These are phyloP conservation scores for Agrotis ipsilon DNA, from an alignment of 2,888 invertebrate genomes.

Conservation along the genomic window DNA sequence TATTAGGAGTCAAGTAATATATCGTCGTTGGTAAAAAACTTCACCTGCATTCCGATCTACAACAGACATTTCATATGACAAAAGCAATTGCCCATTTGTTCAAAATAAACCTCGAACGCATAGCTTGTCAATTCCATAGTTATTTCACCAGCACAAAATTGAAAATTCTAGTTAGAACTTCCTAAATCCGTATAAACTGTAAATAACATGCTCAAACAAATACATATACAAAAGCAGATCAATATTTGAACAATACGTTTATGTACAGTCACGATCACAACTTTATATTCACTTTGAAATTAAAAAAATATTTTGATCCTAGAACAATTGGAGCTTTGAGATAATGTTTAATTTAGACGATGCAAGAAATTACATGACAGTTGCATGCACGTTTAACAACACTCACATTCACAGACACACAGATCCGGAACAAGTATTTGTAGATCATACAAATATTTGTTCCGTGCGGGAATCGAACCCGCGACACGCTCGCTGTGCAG, in stretches of 20 bases:
- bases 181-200: conserved; percentile 5
- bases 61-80: background rate
- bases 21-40: too few relatives aligned
- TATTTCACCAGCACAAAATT: background rate
- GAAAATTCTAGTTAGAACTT: background rate
- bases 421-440: too few relatives aligned
- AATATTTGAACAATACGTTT: conserved; percentile 26
- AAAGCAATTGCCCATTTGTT: background rate
- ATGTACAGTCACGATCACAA: background rate
- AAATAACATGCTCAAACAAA: conserved; percentile 5
- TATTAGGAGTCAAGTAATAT: too few relatives aligned
- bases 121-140: background rate
- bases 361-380: too few relatives aligned
- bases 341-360: background rate
- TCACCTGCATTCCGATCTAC: background rate
- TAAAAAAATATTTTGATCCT: background rate
- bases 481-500: too few relatives aligned
- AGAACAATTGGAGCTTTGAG: background rate
- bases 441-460: too few relatives aligned
- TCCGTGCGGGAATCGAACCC: too few relatives aligned
- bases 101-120: background rate
- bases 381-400: too few relatives aligned
- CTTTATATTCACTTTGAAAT: background rate
- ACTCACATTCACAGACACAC: too few relatives aligned
- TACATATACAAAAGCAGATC: conserved; percentile 32